Evolutionary conservation across 2,888 invertebrate species (phyloP), one percentile per base, ranked within the genome.

Genomic region (Conus canariensis): DNA sequence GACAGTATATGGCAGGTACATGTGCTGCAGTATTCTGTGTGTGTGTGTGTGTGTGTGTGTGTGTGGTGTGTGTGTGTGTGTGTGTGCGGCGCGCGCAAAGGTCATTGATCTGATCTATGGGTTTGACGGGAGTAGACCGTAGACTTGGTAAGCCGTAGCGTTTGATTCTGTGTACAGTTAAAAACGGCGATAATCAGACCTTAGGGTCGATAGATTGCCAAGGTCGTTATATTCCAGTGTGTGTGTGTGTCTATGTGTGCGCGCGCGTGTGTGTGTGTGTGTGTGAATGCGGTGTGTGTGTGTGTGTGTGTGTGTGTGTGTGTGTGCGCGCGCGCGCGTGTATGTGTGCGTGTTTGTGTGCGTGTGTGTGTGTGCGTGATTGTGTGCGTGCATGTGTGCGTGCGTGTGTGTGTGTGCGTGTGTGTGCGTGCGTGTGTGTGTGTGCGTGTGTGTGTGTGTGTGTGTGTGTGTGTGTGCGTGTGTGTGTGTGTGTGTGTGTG

Each of bases 361-460:
- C 12, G 82, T 83, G 82, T 83, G n/a, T n/a, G n/a, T 8, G 8
- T 70, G 87, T 87, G 87, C 12, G 70, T 87, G 87, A 12, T 70
- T 86, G 86, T 14, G 86, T 86, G 86, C 67, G 86, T 64, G 86
- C 67, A 64, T 64, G 86, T 12, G 86, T 86, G 86, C 45, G 86
- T 86, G 86, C 7, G 64, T 87, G 87, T 45, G 87, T 87, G 87
- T 70, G 70, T 67, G 70, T 45, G 70, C 70, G 87, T 19, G 16
- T 85, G 16, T 85, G 12, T 85, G n/a, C 7, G 12, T 60, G 16
- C 4, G 12, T 58, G 12, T 22, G 12, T 60, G 25, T 16, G 25
- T 58, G 14, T 16, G 25, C 22, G 22, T 58, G 59, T 58, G n/a
- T n/a, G 16, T 59, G 12, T 82, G 30, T 30, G 14, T 82, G 30